Evolutionary conservation across 2,888 invertebrate species (phyloP).

Genomic region (Latheticus oryzae): DNA sequence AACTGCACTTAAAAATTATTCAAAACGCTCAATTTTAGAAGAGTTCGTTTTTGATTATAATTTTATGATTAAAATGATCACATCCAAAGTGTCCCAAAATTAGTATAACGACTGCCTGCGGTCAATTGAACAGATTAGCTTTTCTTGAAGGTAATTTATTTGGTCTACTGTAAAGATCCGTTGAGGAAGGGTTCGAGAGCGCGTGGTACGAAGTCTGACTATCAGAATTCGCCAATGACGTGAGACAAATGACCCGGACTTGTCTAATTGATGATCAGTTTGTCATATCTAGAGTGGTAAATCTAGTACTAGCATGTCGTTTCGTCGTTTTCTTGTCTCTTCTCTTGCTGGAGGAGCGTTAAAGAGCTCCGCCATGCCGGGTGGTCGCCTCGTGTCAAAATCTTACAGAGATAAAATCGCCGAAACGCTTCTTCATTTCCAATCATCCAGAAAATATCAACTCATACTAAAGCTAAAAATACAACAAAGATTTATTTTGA

Average conservation of each 20-base stretch:
- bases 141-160: background rate
- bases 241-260: constrained; percentile 61
- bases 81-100: no score
- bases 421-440: constrained; percentile 26
- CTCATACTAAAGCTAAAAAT: no score
- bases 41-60: no score
- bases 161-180: constrained; percentile 29
- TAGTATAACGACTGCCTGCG: no score
- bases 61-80: no score
- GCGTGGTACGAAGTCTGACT: constrained; percentile 45
- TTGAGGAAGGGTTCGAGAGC: constrained; percentile 46
- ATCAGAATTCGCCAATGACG: constrained; percentile 62
- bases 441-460: no score
- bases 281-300: constrained; percentile 63
- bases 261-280: constrained; percentile 63
- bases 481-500: no score
- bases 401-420: constrained; percentile 17
- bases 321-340: constrained; percentile 37
- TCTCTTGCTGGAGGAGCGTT: constrained; percentile 46
- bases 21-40: no score
- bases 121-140: no score
- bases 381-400: constrained; percentile 49
- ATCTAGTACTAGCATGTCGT: constrained; percentile 54
- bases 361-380: constrained; percentile 49
- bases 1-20: no score